These are phyloP conservation scores for Phrixothrix hirtus DNA, from an alignment of 2,888 invertebrate genomes.

Conservation along the genomic window DNA sequence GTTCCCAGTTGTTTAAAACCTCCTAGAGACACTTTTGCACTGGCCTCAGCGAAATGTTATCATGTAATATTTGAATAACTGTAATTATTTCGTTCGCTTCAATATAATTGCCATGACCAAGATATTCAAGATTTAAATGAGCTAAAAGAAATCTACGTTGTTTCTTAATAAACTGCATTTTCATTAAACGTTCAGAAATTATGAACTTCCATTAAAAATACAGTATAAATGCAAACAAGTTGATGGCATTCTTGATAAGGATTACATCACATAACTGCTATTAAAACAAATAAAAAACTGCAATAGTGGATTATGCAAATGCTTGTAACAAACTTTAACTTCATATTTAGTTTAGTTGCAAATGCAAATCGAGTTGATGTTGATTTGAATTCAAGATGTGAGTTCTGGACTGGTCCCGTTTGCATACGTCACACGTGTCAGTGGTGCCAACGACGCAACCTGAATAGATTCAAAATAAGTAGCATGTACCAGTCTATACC, in stretches of 20 bases:
- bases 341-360: constrained; percentile 20
- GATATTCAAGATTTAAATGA: too few relatives aligned
- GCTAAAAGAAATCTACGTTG: too few relatives aligned
- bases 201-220: too few relatives aligned
- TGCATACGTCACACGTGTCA: constrained; percentile 36
- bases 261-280: not conserved
- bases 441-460: constrained; percentile 34
- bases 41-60: too few relatives aligned
- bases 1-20: too few relatives aligned
- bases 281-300: not conserved
- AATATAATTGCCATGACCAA: too few relatives aligned
- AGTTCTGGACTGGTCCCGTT: constrained; percentile 25
- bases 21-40: too few relatives aligned
- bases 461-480: constrained; percentile 34
- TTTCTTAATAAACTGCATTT: too few relatives aligned
- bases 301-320: constrained; percentile 1
- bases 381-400: constrained; percentile 30
- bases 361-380: constrained; percentile 16
- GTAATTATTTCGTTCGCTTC: too few relatives aligned
- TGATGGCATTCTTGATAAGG: not conserved
- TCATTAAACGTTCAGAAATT: too few relatives aligned
- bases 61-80: too few relatives aligned
- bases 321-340: constrained; percentile 3
- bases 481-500: constrained; percentile 26
- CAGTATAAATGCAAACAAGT: too few relatives aligned